Evolutionary conservation across 2,888 invertebrate genomes (phyloP), one percentile per base, ranked within the genome.

Genomic region (Isotomurus palustris): DNA sequence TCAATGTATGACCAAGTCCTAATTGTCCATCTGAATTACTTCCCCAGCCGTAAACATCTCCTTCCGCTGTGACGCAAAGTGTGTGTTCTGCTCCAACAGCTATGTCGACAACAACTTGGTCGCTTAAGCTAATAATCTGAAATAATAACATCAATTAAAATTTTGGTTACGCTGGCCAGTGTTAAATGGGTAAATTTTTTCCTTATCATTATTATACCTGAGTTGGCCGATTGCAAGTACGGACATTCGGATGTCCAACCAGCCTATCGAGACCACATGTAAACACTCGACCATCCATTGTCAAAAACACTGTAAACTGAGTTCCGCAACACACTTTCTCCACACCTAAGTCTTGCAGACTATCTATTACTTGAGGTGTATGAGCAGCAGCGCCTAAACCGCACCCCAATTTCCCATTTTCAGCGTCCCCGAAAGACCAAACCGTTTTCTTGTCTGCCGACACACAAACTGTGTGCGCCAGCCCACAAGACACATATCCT

Each of bases 401-500:
- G 0, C 60, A 54, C 41, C 60, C 82, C 24, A 83, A 73, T 73
- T 84, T 83, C 12, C 84, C 84, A 72, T 81, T 81, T 70, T 83
- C 83, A 1, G 83, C 82, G 73, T 84, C 83, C 3, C 84, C 84
- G 74, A 83, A 84, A 0, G 82, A 78, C 82, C 83, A 84, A 0
- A 82, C 81, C 2, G 74, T 77, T 68, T 76, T 74, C 1, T 83
- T 83, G 72, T 83, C 83, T 2, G 73, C 70, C 1, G 82, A 80
- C 22, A 83, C 76, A 72, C 82, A 82, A 27, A 83, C 77, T 0
- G 83, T 83, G 72, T 84, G 84, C 70, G 83, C 83, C 51, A 83
- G 73, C 2, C 84, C 84, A 73, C 83, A 84, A 6, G 83, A 78
- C 10, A 66, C 60, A 35, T 76, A 77, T 8, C 80, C 81, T 58